phyloP scores from a whole-genome alignment of 2,113 vertebrate genomes.

The Microtus richardsoni region DNA sequence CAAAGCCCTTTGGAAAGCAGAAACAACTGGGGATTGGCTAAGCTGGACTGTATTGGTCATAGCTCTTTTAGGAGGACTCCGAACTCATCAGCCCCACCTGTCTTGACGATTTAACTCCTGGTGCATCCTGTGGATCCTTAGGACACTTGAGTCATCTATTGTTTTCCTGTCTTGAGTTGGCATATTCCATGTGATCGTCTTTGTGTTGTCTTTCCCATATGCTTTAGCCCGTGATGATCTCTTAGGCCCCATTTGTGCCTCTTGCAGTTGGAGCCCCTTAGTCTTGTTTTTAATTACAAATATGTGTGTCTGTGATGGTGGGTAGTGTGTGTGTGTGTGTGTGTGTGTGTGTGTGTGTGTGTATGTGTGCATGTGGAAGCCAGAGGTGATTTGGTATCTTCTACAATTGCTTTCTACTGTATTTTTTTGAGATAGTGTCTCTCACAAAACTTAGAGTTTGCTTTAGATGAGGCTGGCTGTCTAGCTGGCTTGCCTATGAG shows the following conservation, averaged over 20 bases:
- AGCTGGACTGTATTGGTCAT: not conserved
- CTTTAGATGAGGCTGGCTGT: not conserved
- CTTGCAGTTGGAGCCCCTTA: not conserved
- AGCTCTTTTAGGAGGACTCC: slow-evolving; percentile 9
- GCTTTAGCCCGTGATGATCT: not conserved
- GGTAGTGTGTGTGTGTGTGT: not conserved
- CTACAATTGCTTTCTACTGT: not conserved
- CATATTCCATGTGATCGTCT: not conserved
- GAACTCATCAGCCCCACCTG: not conserved
- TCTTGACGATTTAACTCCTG: not conserved
- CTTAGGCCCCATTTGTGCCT: not conserved
- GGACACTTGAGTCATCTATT: not conserved
- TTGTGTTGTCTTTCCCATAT: too few species aligned
- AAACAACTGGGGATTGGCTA: not conserved
- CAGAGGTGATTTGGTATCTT: not conserved
- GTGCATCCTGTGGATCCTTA: not conserved
- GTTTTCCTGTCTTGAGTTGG: not conserved
- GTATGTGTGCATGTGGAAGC: not conserved
- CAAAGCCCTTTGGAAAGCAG: slow-evolving; percentile 19
- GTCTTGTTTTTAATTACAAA: not conserved
- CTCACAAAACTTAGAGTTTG: not conserved
- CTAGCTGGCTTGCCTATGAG: too few species aligned
- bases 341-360: not conserved
- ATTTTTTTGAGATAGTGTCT: not conserved
- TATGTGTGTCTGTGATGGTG: not conserved